These are phyloP conservation scores for Stegostoma tigrinum DNA, from an alignment of 2,113 vertebrate species.

Conservation along the genomic window DNA sequence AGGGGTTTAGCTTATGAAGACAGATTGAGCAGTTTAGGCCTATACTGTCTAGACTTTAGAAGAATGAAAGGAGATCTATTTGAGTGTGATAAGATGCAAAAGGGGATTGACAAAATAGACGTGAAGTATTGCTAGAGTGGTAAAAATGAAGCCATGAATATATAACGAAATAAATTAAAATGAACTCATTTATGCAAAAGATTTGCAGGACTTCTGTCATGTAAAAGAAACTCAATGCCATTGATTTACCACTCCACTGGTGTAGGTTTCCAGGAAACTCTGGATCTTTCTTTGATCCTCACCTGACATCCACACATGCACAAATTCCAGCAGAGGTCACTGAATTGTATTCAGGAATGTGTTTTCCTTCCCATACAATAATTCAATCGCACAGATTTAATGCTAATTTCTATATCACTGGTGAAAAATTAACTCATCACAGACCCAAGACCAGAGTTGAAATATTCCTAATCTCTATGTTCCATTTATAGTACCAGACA, in stretches of 20 bases:
- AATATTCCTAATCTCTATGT: neutral
- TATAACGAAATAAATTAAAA: neutral
- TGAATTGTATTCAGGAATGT: neutral
- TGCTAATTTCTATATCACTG: neutral
- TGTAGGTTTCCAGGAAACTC: neutral
- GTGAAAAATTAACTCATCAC: neutral
- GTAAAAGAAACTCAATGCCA: neutral
- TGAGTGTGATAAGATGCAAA: too few relatives aligned
- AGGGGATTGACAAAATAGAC: too few relatives aligned
- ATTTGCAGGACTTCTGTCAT: neutral
- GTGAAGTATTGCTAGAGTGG: neutral
- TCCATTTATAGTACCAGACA: neutral
- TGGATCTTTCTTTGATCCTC: neutral
- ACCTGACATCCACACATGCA: neutral
- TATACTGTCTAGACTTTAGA: too few relatives aligned
- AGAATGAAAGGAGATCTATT: too few relatives aligned
- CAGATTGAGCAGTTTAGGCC: too few relatives aligned
- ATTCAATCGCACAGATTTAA: neutral
- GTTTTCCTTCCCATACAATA: neutral
- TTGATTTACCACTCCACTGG: neutral
- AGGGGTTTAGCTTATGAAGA: too few relatives aligned
- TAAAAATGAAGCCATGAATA: neutral
- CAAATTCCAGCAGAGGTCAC: neutral
- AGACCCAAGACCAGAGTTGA: neutral
- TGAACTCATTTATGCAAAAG: neutral